Conservation (phyloP, 2,113 vertebrate species). For the Lagenorhynchus albirostris region DNA sequence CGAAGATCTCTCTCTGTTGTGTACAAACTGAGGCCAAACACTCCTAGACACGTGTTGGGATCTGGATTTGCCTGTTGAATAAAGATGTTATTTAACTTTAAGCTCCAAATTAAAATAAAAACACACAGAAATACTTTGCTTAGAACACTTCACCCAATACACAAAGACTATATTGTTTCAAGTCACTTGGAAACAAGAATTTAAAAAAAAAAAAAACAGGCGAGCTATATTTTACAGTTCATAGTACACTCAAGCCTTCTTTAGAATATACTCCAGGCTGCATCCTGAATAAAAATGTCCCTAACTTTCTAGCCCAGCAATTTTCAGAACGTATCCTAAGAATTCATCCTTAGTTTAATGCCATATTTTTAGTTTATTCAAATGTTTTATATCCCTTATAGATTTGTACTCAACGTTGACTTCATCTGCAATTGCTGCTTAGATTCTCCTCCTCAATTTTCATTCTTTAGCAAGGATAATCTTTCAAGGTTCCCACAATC, state of each 20-base stretch:
- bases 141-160: background rate
- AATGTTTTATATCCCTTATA: background rate
- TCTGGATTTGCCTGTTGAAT: conserved; percentile 93
- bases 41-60: conserved; percentile 93
- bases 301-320: background rate
- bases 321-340: background rate
- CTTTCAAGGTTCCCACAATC: background rate
- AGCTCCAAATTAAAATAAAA: background rate
- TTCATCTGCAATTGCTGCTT: background rate
- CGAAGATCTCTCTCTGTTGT: conserved; percentile 94
- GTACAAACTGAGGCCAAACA: conserved; percentile 96
- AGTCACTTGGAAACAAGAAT: conserved; percentile 16
- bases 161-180: background rate
- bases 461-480: background rate
- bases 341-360: conserved; percentile 3
- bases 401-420: background rate
- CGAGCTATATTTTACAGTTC: background rate
- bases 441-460: background rate
- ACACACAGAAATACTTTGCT: background rate
- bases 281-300: background rate
- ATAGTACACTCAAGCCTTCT: background rate
- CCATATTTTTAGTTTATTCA: background rate
- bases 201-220: background rate
- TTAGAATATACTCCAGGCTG: background rate
- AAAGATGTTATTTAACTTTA: conserved; percentile 23